Base-by-base conservation (phyloP, 2,888 invertebrate genomes). In the Harmothoe impar region DNA sequence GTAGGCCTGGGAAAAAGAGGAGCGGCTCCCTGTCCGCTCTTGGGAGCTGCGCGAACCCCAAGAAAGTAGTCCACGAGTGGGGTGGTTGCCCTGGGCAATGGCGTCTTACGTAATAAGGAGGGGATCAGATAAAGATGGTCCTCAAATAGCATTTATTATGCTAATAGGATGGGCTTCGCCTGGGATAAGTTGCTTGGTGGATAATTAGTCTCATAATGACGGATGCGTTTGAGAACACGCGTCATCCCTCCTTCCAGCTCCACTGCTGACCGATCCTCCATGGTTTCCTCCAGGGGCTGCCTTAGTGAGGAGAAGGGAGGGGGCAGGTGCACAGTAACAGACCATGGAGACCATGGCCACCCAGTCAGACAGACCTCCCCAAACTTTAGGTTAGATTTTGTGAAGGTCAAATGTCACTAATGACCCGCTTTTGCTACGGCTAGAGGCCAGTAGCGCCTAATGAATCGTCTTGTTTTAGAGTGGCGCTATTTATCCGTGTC, bases 191-290 rank as follows among this genome's bases (percentile, higher is more conserved):
- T 29, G 29, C 52, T 86, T 31, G 86, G 52, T 43, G 86, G 86
- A 51, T 86, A 86, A 86, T 86, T 86, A 52, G 54, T 86, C 86
- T 86, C 86, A 86, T 86, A 81, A 81, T 81, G n/a, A 81, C 23
- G 77, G 77, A 77, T 77, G 77, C 29, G 23, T 77, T 77, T 33
- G 31, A 12, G 31, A 29, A 77, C 77, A 77, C 33, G 77, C 12
- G 77, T 35, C 81, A 1, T 43, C 35, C n/a, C 35, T 43, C 35
- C 81, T 7, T 81, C 17, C 5, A 72, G n/a, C n/a, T 12, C 77
- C 31, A 23, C 20, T 15, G 23, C 81, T 25, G n/a, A 25, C 81
- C 77, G 15, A 23, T 77, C 31, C 31, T 25, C 77, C 3, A 0
- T 29, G 15, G 10, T 15, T 31, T 77, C 81, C 81, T 43, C 72